These are phyloP conservation scores for Phorcus lineatus DNA, from an alignment of 2,888 invertebrate genomes.

Conservation along the genomic window DNA sequence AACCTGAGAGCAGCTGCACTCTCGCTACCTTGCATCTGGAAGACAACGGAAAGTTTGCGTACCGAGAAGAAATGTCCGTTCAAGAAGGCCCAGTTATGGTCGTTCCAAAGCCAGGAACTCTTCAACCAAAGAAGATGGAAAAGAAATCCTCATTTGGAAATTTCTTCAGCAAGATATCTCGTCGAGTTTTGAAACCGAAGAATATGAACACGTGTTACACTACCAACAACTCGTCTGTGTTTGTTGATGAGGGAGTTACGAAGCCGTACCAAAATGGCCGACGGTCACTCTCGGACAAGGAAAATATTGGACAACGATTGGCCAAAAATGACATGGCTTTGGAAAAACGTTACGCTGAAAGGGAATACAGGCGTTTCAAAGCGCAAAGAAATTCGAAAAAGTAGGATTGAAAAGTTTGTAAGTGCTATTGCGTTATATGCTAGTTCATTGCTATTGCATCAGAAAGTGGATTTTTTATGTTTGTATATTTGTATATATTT, in stretches of 20 bases:
- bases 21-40: constrained; percentile 64
- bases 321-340: neutral
- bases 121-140: constrained; percentile 43
- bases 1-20: constrained; percentile 60
- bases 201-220: constrained; percentile 38
- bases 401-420: neutral
- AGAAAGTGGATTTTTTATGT: neutral
- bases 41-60: constrained; percentile 49
- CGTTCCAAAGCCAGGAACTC: constrained; percentile 35
- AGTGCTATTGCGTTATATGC: neutral
- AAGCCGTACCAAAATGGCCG: neutral
- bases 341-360: constrained; percentile 20
- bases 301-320: neutral
- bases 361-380: constrained; percentile 23
- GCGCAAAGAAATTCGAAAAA: neutral
- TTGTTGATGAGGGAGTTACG: neutral
- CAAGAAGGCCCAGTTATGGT: constrained; percentile 55
- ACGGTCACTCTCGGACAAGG: neutral
- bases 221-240: neutral
- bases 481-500: neutral
- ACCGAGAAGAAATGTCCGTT: constrained; percentile 47
- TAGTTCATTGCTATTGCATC: neutral
- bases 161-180: constrained; percentile 62
- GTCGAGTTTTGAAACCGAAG: constrained; percentile 59
- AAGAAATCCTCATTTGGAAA: constrained; percentile 57